A percentile compares a stretch with the other conserved stretches of the same genome.
These are phyloP conservation scores for Formica selysi DNA, from an alignment of 1,140 invertebrate species.

Conservation along the genomic window DNA sequence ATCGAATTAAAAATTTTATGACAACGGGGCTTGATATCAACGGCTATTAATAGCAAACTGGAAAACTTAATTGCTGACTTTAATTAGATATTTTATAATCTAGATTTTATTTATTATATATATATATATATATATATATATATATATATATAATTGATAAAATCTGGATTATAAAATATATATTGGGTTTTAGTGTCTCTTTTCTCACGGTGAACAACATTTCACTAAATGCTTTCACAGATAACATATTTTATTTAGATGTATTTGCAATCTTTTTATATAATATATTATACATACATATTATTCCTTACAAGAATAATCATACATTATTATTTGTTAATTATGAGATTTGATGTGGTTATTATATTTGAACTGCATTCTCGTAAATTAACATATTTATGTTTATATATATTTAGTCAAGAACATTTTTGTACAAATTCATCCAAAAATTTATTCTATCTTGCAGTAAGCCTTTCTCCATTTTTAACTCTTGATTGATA, in stretches of 20 bases:
- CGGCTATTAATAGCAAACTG: conserved; percentile 4
- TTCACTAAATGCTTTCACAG: neutral
- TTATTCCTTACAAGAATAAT: neutral
- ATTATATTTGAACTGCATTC: neutral
- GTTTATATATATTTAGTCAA: conserved; percentile 49
- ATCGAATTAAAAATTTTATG: neutral
- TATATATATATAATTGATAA: too few relatives aligned
- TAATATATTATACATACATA: neutral
- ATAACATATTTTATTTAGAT: neutral
- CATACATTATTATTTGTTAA: neutral
- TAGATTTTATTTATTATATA: neutral
- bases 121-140: too few relatives aligned
- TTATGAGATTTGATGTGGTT: neutral
- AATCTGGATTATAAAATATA: too few relatives aligned
- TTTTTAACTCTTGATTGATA: conserved; percentile 82
- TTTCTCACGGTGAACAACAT: neutral
- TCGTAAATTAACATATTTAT: neutral
- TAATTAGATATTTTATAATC: conserved; percentile 19
- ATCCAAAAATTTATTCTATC: conserved; percentile 84
- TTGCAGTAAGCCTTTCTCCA: conserved; percentile 81
- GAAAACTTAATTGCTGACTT: neutral
- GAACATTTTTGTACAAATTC: conserved; percentile 74
- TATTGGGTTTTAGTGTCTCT: neutral
- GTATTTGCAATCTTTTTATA: neutral
- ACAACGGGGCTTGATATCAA: neutral